These are phyloP conservation scores for Caenorhabditis plicata DNA, from an alignment of 2,888 invertebrate species.

Conservation along the genomic window DNA sequence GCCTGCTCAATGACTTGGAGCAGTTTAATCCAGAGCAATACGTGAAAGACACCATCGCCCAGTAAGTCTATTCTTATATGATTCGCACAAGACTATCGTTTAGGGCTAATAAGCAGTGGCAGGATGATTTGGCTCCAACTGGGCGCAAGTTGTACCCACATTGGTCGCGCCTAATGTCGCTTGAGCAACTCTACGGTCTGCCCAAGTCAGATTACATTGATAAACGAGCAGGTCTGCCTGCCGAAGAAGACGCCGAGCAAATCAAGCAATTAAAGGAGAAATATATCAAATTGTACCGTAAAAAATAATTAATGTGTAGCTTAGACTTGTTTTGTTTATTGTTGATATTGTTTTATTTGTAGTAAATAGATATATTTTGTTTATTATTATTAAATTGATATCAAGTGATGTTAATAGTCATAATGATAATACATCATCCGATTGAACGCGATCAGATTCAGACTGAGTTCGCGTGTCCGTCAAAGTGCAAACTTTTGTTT, in stretches of 20 bases:
- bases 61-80: slow-evolving; percentile 17
- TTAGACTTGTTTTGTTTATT: background rate
- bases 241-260: slow-evolving; percentile 53
- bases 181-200: slow-evolving; percentile 53
- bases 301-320: slow-evolving; percentile 5
- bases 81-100: background rate
- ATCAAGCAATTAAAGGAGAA: slow-evolving; percentile 50
- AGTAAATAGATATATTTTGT: too few relatives aligned
- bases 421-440: too few relatives aligned
- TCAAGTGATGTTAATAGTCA: too few relatives aligned
- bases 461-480: too few relatives aligned
- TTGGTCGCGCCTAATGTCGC: slow-evolving; percentile 59
- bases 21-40: slow-evolving; percentile 58
- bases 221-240: slow-evolving; percentile 56
- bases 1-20: slow-evolving; percentile 51
- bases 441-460: too few relatives aligned
- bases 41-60: slow-evolving; percentile 54
- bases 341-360: background rate
- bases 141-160: slow-evolving; percentile 61
- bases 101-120: slow-evolving; percentile 55
- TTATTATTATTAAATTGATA: too few relatives aligned
- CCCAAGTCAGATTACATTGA: slow-evolving; percentile 58
- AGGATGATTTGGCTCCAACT: slow-evolving; percentile 53
- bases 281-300: slow-evolving; percentile 44
- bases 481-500: too few relatives aligned